phyloP scores from a whole-genome alignment of 2,113 vertebrate genomes.

The Anarhynchus alexandrinus region DNA sequence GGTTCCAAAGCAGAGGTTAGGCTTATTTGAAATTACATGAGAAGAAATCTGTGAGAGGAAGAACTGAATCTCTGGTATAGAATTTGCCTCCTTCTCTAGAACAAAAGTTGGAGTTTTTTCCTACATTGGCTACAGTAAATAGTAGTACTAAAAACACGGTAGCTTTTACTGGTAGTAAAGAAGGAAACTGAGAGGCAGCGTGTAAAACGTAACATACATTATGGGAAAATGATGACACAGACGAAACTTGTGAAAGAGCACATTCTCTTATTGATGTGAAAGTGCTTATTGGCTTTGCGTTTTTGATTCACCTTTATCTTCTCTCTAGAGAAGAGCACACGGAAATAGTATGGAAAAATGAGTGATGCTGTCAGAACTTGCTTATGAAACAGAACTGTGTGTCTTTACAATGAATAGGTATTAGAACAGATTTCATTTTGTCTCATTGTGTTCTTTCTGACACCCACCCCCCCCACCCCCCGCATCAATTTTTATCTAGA shows the following conservation, averaged over 20 bases:
- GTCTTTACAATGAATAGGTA: background rate
- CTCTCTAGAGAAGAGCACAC: background rate
- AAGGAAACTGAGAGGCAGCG: slow-evolving; percentile 33
- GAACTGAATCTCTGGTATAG: background rate
- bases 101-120: slow-evolving; percentile 18
- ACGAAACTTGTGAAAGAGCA: background rate
- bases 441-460: background rate
- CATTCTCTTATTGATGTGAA: background rate
- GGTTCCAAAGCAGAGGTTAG: background rate
- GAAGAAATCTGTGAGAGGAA: background rate
- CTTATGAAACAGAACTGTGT: background rate
- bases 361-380: background rate
- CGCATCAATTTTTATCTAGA: background rate
- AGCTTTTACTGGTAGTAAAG: slow-evolving; percentile 55
- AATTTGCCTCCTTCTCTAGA: slow-evolving; percentile 18
- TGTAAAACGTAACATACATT: background rate
- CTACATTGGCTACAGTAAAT: slow-evolving; percentile 10
- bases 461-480: background rate
- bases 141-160: background rate
- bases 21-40: background rate
- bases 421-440: background rate
- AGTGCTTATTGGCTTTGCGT: background rate
- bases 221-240: slow-evolving; percentile 57
- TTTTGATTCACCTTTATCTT: slow-evolving; percentile 12
- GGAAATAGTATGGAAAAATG: background rate